Evolutionary conservation across 2,888 invertebrate species (phyloP).

Genomic region (Scotopteryx bipunctaria): DNA sequence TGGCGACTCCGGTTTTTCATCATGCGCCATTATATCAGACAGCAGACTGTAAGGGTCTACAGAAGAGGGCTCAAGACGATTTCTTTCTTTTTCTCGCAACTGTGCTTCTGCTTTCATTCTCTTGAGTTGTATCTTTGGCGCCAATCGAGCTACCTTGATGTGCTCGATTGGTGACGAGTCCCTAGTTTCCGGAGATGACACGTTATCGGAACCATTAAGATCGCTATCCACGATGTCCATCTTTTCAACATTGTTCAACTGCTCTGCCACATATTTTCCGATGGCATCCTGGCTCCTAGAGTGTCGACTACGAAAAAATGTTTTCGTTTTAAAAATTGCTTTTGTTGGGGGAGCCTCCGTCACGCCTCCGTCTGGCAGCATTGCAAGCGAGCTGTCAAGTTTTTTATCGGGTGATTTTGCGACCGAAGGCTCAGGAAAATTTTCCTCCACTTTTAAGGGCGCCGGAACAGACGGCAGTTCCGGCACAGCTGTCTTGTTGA

Average conservation of each 20-base stretch:
- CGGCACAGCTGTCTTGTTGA: constrained; percentile 84
- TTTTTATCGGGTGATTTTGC: constrained; percentile 78
- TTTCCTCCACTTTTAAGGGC: constrained; percentile 79
- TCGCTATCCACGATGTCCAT: constrained; percentile 71
- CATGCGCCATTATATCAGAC: constrained; percentile 27
- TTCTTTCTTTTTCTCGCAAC: constrained; percentile 59
- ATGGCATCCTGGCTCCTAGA: constrained; percentile 81
- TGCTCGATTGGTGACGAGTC: constrained; percentile 76
- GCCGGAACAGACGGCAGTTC: constrained; percentile 81
- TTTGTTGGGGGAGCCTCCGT: constrained; percentile 58
- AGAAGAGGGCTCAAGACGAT: constrained; percentile 33
- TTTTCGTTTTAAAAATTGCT: constrained; percentile 81
- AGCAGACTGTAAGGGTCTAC: constrained; percentile 24
- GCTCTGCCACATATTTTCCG: constrained; percentile 80
- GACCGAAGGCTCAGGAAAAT: constrained; percentile 81
- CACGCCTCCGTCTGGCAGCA: constrained; percentile 46
- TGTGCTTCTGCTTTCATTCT: constrained; percentile 79
- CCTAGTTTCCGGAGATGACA: constrained; percentile 67
- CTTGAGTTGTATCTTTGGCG: constrained; percentile 79
- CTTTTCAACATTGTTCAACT: constrained; percentile 73
- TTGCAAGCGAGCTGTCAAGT: constrained; percentile 47
- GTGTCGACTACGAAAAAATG: constrained; percentile 81
- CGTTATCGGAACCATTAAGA: constrained; percentile 67
- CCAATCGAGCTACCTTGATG: constrained; percentile 81
- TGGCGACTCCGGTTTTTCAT: constrained; percentile 27